Evolutionary conservation across 2,113 vertebrate species (phyloP).

Genomic region (Tylochromis polylepis): DNA sequence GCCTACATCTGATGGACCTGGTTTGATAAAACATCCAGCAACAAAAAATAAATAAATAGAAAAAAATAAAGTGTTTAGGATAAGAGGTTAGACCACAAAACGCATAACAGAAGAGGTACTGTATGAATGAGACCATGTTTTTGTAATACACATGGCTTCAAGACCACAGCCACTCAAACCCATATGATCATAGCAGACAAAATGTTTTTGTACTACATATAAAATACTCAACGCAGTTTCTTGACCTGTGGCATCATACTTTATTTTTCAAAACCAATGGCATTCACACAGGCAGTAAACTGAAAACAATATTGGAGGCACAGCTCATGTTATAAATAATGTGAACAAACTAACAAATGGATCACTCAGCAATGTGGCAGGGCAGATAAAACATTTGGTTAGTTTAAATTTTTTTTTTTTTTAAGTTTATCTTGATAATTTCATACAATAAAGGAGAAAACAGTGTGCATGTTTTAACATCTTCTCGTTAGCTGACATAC

Average conservation of each 20-base stretch:
- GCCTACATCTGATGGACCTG: not conserved
- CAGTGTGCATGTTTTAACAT: not conserved
- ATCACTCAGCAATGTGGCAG: slow-evolving; percentile 2
- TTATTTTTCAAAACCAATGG: not conserved
- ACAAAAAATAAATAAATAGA: fast-evolving
- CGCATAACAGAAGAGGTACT: not conserved
- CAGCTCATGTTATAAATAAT: not conserved
- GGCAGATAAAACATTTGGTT: not conserved
- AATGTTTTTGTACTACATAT: not conserved
- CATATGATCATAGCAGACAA: not conserved
- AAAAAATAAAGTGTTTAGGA: not conserved
- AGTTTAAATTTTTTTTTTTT: not conserved
- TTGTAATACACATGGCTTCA: fast-evolving
- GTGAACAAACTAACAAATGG: not conserved
- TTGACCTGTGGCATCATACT: not conserved
- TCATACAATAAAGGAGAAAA: not conserved
- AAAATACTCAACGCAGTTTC: slow-evolving; percentile 1
- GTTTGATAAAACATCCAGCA: not conserved
- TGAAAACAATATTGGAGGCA: not conserved
- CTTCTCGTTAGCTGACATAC: not conserved
- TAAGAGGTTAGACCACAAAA: not conserved
- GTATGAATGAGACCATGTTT: not conserved
- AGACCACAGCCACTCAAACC: not conserved
- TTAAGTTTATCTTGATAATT: not conserved
- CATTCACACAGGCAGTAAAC: not conserved